Base-by-base conservation (phyloP, 1,140 invertebrate species). In the Cyclargus thomasi region DNA sequence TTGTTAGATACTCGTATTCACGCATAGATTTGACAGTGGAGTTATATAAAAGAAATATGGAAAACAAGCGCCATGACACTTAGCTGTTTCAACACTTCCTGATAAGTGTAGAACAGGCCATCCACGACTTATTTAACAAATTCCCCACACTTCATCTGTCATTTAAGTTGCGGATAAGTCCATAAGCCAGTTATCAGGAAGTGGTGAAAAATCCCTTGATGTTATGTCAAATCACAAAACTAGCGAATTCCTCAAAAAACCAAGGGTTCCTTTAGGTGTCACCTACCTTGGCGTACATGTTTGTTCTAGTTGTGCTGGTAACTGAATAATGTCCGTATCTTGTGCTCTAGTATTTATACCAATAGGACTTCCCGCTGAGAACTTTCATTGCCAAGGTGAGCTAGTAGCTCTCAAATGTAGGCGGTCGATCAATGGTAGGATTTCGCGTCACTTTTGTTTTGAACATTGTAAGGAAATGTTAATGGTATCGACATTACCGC, bases 221-320 rank as follows among this genome's bases (percentile, higher is more conserved):
- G n/a, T n/a, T n/a, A n/a, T n/a, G n/a, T n/a, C n/a, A n/a, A n/a
- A n/a, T n/a, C n/a, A n/a, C n/a, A n/a, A n/a, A n/a, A n/a, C n/a
- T n/a, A n/a, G n/a, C n/a, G n/a, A n/a, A n/a, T n/a, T n/a, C n/a
- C n/a, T n/a, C n/a, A n/a, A n/a, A n/a, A n/a, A n/a, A n/a, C n/a
- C n/a, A n/a, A 22, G 11, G 18, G 55, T 21, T 29, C 29, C n/a
- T n/a, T 29, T 29, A 65, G 59, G 67, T 16, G 14, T 6, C 68
- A 85, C 85, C 74, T 76, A 90, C 87, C 87, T 90, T 90, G 75
- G 86, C 83, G 87, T 82, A 90, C 87, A 90, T 90, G 86, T 87
- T 88, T 81, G 74, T 85, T 74, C 76, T 80, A 76, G 77, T 81
- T 81, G 75, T 77, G 83, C 80, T 88, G 86, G 87, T 72, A 88